Evolutionary conservation across 1,140 invertebrate genomes (phyloP).

Genomic region (Lamellibrachia luymesi): DNA sequence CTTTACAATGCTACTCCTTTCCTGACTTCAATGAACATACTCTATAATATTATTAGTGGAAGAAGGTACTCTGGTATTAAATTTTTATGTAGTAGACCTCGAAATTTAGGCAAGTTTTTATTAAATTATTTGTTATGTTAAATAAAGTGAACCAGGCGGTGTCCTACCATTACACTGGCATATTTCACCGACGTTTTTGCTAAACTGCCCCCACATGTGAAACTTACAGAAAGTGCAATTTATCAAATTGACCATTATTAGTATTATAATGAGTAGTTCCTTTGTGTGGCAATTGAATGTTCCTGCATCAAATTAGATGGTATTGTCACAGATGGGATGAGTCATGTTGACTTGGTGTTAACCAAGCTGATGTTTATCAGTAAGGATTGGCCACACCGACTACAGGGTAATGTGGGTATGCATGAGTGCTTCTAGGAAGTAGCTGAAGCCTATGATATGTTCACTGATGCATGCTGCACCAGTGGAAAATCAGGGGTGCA

Average conservation of each 20-base stretch:
- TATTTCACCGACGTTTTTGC: too few species aligned
- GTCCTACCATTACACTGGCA: too few species aligned
- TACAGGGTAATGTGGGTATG: not conserved
- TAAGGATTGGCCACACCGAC: not conserved
- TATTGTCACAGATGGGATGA: not conserved
- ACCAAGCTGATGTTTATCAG: not conserved
- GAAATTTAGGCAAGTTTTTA: not conserved
- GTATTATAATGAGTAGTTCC: not conserved
- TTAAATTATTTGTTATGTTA: too few species aligned
- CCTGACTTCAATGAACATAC: too few species aligned
- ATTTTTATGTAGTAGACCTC: too few species aligned
- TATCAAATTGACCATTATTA: not conserved
- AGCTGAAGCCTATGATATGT: not conserved
- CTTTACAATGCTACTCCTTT: too few species aligned
- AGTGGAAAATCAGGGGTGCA: too few species aligned
- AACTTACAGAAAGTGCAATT: not conserved
- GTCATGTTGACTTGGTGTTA: not conserved
- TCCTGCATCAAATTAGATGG: not conserved
- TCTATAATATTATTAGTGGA: too few species aligned
- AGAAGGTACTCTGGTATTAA: too few species aligned
- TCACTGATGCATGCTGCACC: not conserved
- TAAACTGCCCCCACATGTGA: not conserved
- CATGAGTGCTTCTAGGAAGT: not conserved
- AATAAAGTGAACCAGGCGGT: too few species aligned
- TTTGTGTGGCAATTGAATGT: not conserved